Evolutionary conservation across 2,113 vertebrate genomes (phyloP).

Genomic region (Podarcis muralis): DNA sequence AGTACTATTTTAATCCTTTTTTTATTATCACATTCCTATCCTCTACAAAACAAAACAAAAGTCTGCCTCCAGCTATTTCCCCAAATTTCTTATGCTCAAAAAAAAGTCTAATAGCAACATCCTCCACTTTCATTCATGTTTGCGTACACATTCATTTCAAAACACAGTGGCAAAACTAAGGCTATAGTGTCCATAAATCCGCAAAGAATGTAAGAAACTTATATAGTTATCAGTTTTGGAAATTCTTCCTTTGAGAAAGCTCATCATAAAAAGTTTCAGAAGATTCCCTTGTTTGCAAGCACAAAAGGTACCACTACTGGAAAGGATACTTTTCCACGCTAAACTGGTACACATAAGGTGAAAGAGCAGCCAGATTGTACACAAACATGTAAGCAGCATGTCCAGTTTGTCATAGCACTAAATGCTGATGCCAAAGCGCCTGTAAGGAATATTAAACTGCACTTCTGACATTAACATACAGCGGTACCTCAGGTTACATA

Average conservation of each 20-base stretch:
- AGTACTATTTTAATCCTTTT: constrained; percentile 47
- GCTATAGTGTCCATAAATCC: neutral
- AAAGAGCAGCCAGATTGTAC: constrained; percentile 69
- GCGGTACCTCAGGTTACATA: no score
- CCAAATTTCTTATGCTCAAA: constrained; percentile 55
- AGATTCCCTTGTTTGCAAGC: neutral
- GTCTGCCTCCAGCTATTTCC: constrained; percentile 35
- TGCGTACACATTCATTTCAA: constrained; percentile 41
- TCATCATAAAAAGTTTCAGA: neutral
- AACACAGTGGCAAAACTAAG: neutral
- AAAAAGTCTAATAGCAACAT: constrained; percentile 41
- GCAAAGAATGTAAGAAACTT: neutral
- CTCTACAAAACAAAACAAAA: constrained; percentile 36
- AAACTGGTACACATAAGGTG: constrained; percentile 66
- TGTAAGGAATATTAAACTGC: constrained; percentile 71
- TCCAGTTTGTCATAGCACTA: constrained; percentile 57
- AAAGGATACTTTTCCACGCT: constrained; percentile 36
- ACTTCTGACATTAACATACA: constrained; percentile 64
- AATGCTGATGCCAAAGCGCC: constrained; percentile 60
- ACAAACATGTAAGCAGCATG: constrained; percentile 54
- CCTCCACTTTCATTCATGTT: neutral
- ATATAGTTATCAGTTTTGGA: neutral
- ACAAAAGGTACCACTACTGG: neutral
- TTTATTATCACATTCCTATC: constrained; percentile 44
- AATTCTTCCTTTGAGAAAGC: constrained; percentile 5